Base-by-base conservation (phyloP, 2,888 invertebrate genomes). In the Drosophila monieri region DNA sequence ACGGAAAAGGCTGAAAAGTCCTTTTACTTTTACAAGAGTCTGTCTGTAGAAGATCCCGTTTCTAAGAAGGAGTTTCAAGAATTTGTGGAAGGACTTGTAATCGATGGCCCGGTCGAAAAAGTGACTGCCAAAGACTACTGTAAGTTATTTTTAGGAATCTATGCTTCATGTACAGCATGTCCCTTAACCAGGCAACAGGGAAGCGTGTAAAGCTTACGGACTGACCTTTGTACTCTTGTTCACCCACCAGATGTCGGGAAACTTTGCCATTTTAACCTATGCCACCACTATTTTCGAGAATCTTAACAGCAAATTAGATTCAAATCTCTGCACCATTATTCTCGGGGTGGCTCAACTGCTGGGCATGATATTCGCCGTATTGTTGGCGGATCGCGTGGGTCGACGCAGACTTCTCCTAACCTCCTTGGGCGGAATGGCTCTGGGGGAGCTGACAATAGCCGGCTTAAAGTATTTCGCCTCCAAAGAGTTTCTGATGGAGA, bases 211-310 rank as follows among this genome's bases (percentile, higher is more conserved):
- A 71, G 76, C 78, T 0, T 74, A 89, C 41, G 57, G 48, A 0
- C 73, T 76, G 10, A 85, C 80, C 12, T 25, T 75, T 4, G 56
- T 78, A 0, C 52, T 90, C 1, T 51, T 89, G 10, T 15, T 85
- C 4, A 48, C 77, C 9, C 88, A 88, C 58, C 80, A 86, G 59
- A 60, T 85, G 27, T 86, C 89, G 15, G 90, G 90, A 14, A 65
- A 70, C 46, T 89, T 86, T 57, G 83, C 85, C 6, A 69, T 90
- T n/a, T 60, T 88, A 12, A 90, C 81, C 59, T 90, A 90, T 53
- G 80, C 87, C 2, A 75, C 89, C 15, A 64, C 77, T n/a, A 90
- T 90, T 27, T 90, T 90, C 48, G 44, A 53, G 0, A 61, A 77
- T 21, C 67, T 88, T 12, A 75, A 83, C n/a, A 80, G 78, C 3